These are phyloP conservation scores for Drymonia ruficornis DNA, from an alignment of 2,888 invertebrate species.

Conservation along the genomic window DNA sequence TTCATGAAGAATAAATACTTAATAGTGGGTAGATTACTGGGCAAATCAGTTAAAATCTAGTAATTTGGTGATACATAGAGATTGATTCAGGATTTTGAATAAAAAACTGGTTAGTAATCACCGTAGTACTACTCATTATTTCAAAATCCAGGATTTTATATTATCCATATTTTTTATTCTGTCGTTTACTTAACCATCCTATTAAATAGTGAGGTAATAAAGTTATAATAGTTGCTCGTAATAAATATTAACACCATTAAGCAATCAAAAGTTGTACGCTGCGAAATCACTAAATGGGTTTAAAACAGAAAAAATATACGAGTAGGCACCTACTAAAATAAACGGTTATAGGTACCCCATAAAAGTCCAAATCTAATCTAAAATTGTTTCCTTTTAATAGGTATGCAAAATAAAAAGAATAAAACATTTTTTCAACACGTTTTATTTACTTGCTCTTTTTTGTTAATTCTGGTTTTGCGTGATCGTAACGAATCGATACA, in stretches of 20 bases:
- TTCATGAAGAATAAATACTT: no score
- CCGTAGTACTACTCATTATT: no score
- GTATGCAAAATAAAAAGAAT: not conserved
- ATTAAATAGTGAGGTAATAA: no score
- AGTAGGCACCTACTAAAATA: not conserved
- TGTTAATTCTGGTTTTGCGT: not conserved
- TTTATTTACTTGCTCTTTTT: not conserved
- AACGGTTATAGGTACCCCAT: not conserved
- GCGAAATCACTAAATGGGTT: not conserved
- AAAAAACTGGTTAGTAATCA: no score
- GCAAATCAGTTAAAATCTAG: no score
- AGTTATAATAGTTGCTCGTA: not conserved
- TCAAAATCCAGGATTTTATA: no score
- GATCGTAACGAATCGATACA: constrained; percentile 6
- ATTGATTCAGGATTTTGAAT: no score
- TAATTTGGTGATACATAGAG: no score
- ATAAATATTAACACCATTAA: not conserved
- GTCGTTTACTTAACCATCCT: no score
- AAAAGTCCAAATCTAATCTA: not conserved
- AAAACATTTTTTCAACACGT: not conserved
- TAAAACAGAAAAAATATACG: not conserved
- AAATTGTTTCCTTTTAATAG: not conserved
- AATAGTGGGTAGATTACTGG: no score
- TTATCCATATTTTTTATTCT: no score
- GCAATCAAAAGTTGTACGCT: not conserved